Percentiles rank a stretch among this genome's conserved stretches.
These are phyloP conservation scores for Drosophila kanapiae DNA, from an alignment of 1,140 invertebrate genomes.

Conservation along the genomic window DNA sequence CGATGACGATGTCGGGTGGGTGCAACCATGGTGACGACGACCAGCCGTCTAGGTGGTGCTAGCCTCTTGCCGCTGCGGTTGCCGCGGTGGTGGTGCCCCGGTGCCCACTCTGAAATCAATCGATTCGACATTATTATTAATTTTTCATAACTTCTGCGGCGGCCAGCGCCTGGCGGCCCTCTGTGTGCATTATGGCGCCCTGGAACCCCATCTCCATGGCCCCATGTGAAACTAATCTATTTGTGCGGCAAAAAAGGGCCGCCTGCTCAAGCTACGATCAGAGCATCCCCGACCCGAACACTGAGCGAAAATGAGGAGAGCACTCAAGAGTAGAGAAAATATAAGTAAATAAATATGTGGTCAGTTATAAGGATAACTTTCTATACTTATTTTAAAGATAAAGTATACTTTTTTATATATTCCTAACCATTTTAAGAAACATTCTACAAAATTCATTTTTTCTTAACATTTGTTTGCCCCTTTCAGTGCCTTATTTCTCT, in stretches of 20 bases:
- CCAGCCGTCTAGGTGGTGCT: slow-evolving; percentile 76
- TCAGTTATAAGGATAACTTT: too few relatives aligned
- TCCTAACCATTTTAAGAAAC: too few relatives aligned
- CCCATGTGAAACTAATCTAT: slow-evolving; percentile 85
- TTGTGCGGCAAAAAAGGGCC: slow-evolving; percentile 78
- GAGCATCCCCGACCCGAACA: slow-evolving; percentile 27
- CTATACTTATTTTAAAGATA: too few relatives aligned
- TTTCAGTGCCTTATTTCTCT: not conserved
- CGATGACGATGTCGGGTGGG: slow-evolving; percentile 5
- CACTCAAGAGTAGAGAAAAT: too few relatives aligned
- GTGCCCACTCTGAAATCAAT: slow-evolving; percentile 79
- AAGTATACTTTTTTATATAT: not conserved
- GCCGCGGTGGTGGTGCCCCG: slow-evolving; percentile 20
- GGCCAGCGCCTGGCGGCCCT: slow-evolving; percentile 70
- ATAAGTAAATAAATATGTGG: too few relatives aligned
- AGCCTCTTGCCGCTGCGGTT: slow-evolving; percentile 30
- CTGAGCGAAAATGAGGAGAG: not conserved
- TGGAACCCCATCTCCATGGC: slow-evolving; percentile 62
- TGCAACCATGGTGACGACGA: slow-evolving; percentile 51
- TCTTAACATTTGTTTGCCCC: not conserved
- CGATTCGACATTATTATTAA: slow-evolving; percentile 85
- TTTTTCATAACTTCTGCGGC: slow-evolving; percentile 85
- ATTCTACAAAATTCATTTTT: too few relatives aligned
- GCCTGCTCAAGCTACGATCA: slow-evolving; percentile 44
- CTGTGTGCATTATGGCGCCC: slow-evolving; percentile 82